These are phyloP conservation scores for Conus canariensis DNA, from an alignment of 2,888 invertebrate species.

Conservation along the genomic window DNA sequence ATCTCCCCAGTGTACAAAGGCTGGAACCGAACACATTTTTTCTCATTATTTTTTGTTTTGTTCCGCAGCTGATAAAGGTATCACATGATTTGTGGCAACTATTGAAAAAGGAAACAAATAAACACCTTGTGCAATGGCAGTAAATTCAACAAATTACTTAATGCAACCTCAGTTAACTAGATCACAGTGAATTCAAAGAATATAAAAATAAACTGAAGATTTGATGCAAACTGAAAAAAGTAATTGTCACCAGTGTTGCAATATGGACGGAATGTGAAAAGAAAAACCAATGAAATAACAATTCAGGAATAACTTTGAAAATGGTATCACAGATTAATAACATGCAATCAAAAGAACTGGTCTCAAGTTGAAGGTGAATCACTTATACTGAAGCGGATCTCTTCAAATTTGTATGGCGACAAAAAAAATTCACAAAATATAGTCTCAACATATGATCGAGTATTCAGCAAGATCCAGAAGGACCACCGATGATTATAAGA, in stretches of 20 bases:
- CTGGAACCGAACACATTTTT: too few relatives aligned
- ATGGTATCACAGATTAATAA: background rate
- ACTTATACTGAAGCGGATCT: background rate
- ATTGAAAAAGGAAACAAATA: background rate
- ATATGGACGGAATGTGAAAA: slow-evolving; percentile 12
- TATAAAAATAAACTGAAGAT: background rate
- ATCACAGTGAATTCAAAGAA: background rate
- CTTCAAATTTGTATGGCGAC: too few relatives aligned
- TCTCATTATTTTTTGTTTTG: too few relatives aligned
- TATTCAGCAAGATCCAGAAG: too few relatives aligned
- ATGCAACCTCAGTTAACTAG: background rate
- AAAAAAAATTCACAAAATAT: too few relatives aligned
- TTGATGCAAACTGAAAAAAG: background rate
- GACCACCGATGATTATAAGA: too few relatives aligned
- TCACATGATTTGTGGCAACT: background rate
- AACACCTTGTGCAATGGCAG: background rate
- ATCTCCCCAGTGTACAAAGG: too few relatives aligned
- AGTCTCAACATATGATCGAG: too few relatives aligned
- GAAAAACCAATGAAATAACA: background rate
- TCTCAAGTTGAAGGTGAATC: background rate
- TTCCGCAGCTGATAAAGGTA: too few relatives aligned
- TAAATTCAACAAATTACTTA: background rate
- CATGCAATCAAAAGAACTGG: too few relatives aligned
- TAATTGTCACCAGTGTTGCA: background rate
- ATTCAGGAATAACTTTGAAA: background rate